Evolutionary conservation across 2,113 vertebrate genomes (phyloP), one percentile per base, ranked within the genome.

Genomic region (Bufo gargarizans): DNA sequence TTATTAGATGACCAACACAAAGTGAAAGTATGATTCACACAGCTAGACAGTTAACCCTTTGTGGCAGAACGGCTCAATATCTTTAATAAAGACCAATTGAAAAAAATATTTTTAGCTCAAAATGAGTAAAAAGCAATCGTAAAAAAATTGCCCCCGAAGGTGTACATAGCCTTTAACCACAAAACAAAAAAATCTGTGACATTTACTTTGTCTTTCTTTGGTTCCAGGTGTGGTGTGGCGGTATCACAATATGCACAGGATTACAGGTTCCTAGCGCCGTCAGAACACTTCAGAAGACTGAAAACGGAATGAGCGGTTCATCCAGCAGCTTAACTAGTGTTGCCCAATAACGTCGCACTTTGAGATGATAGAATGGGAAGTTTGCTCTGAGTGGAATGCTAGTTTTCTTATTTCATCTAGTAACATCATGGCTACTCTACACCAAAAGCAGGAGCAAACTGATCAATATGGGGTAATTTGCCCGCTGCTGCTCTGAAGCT

Each of bases 261-360:
- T 92, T 98, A 90, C 98, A 99, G 92, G 97, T 99, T 89, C 98
- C 98, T 55, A 98, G 94, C 91, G 94, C 96, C 6, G 94, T 98
- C 90, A 95, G 92, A 92, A 96, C 92, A 13, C 93, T 98, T 77
- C 96, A 97, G 90, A 96, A 95, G 84, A 93, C 89, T 89, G 95
- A 97, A 92, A 96, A 96, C 59, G 96, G 94, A 67, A 93, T 96
- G 90, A 93, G 92, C 59, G 93, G 94, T 82, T 97, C 96, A 87
- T 91, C 93, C 79, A 94, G 89, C 91, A 98, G 96, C 86, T 92
- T 97, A 76, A 96, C 95, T 90, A 96, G 93, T 91, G 87, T 94
- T 91, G 84, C 93, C n/a, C 94, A 95, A 85, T 97, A 95, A 91
- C 88, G 56, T 17, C 13, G 19, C 59, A 0, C 43, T 20, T 20